phyloP scores from a whole-genome alignment of 2,888 invertebrate species.

The Ceramica pisi region DNA sequence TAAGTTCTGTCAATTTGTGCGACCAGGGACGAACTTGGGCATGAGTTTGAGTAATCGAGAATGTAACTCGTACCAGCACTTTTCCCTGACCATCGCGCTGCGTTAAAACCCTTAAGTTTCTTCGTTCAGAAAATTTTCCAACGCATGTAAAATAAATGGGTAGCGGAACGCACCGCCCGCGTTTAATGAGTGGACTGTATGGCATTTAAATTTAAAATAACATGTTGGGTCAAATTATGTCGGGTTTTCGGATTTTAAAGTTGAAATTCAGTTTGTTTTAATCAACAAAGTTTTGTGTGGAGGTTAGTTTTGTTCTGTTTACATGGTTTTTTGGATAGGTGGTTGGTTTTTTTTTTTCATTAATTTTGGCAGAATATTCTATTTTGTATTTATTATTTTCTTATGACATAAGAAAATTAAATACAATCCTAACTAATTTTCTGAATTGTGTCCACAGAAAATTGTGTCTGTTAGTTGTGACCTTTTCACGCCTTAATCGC shows the following conservation, averaged over 20 bases:
- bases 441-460: too few relatives aligned
- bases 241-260: conserved; percentile 16
- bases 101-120: conserved; percentile 54
- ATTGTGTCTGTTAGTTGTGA: too few relatives aligned
- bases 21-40: conserved; percentile 8
- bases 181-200: conserved; percentile 44
- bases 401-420: too few relatives aligned
- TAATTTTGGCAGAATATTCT: too few relatives aligned
- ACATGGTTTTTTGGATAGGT: too few relatives aligned
- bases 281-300: too few relatives aligned
- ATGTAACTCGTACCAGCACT: background rate
- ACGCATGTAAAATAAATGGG: conserved; percentile 66
- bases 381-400: too few relatives aligned
- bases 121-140: conserved; percentile 67
- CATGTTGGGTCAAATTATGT: conserved; percentile 16
- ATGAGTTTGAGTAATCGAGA: conserved; percentile 25
- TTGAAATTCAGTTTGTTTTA: conserved; percentile 23
- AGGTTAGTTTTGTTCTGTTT: too few relatives aligned
- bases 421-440: too few relatives aligned
- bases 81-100: conserved; percentile 35
- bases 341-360: background rate
- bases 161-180: conserved; percentile 37
- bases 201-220: conserved; percentile 63
- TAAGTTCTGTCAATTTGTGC: conserved; percentile 29
- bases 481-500: too few relatives aligned